Conservation (phyloP, 2,113 vertebrate genomes). For the Ammodytes dubius region DNA sequence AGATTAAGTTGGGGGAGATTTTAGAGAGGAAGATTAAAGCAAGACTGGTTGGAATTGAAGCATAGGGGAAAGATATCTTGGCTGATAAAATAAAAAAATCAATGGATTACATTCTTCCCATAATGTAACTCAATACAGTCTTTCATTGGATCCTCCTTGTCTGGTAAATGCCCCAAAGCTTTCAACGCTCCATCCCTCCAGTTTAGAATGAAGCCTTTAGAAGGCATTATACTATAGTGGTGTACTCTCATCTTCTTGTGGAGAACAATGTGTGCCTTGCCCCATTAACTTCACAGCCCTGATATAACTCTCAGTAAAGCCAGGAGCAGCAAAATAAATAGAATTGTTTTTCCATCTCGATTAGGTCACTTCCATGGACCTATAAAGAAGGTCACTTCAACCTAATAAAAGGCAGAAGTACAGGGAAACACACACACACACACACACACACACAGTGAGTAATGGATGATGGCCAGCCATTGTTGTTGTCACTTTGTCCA, state of each 20-base stretch:
- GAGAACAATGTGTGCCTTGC: neutral
- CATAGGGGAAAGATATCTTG: too few relatives aligned
- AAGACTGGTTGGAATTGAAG: too few relatives aligned
- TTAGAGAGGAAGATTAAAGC: too few relatives aligned
- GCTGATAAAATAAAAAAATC: too few relatives aligned
- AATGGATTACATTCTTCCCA: neutral
- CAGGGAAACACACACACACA: conserved; percentile 15
- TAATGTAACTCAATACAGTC: neutral
- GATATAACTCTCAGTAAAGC: neutral
- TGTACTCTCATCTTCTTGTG: neutral
- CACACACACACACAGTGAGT: conserved; percentile 28
- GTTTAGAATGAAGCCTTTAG: neutral
- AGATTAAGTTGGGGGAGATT: too few relatives aligned
- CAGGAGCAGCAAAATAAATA: neutral
- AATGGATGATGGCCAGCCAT: conserved; percentile 22
- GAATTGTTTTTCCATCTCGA: too few relatives aligned
- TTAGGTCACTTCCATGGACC: too few relatives aligned
- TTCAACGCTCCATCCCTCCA: neutral
- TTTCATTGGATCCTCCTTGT: neutral
- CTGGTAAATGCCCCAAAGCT: neutral
- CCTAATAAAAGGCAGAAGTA: conserved; percentile 29
- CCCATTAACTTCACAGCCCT: neutral
- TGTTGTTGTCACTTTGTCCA: conserved; percentile 41
- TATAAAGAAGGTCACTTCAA: conserved; percentile 21
- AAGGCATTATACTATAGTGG: neutral